Base-by-base conservation (phyloP, 2,888 invertebrate species). In the Nebria salina region DNA sequence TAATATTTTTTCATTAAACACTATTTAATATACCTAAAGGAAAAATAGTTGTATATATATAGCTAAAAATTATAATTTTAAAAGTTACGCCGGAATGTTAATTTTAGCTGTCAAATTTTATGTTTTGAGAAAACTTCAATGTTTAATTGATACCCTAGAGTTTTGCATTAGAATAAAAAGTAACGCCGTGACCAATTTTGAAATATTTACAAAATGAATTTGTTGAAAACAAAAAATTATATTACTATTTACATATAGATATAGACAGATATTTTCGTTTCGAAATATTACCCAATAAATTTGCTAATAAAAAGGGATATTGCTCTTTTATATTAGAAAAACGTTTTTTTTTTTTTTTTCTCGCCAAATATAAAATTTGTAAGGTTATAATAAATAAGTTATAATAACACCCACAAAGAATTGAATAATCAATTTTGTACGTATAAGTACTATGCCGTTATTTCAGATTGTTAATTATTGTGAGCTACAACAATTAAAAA, bases 1-100 rank as follows among this genome's bases (percentile, higher is more conserved):
- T 25, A 70, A 70, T 20, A 70, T 70, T 73, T 26, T 26, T 73
- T 42, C 41, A 11, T 73, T 43, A 15, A 11, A 41, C 20, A 73
- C 72, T 78, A 78, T 73, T 43, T 13, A 64, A 64, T 72, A 34
- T 34, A 34, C 34, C 34, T 34, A 34, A 34, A 34, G 72, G 70
- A 54, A 72, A 54, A 77, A 77, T 72, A 26, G 11, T 8, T 54
- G 54, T 73, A n/a, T 73, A 73, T 42, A 26, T 20, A 34, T 5
- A 73, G 41, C 26, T 25, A 72, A 42, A 26, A n/a, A 20, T 73
- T 73, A 34, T 73, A 73, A 41, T 43, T 72, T 73, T 73, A 73
- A 68, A 26, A 68, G 54, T 54, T 54, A n/a, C 9, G 68, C 68
- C 20, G 68, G 26, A 68, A 68, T 68, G 68, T 68, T 26, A 68